These are phyloP conservation scores for Coelopa pilipes DNA, from an alignment of 2,888 invertebrate genomes.

Conservation along the genomic window DNA sequence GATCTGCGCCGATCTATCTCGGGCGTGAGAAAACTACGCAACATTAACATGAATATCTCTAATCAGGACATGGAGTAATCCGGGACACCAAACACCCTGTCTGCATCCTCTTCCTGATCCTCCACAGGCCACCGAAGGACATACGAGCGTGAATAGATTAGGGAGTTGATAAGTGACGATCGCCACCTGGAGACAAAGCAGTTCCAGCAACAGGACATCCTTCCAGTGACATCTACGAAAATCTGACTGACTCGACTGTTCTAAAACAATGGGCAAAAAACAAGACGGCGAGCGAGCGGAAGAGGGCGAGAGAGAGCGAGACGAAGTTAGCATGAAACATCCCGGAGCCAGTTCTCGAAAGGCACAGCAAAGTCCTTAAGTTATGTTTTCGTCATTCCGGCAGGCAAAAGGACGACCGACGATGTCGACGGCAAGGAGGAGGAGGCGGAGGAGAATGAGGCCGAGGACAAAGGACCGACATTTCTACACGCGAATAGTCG, in stretches of 20 bases:
- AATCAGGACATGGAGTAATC: slow-evolving; percentile 45
- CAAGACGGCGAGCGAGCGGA: slow-evolving; percentile 15
- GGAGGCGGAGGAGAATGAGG: slow-evolving; percentile 33
- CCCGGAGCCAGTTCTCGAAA: slow-evolving; percentile 44
- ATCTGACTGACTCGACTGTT: no score
- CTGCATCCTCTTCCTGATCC: slow-evolving; percentile 21
- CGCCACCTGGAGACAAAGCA: slow-evolving; percentile 1
- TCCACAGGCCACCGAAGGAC: background rate
- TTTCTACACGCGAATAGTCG: slow-evolving; percentile 35
- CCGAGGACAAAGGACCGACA: slow-evolving; percentile 24
- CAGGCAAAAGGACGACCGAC: slow-evolving; percentile 46
- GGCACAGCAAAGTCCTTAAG: slow-evolving; percentile 66
- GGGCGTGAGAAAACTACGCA: slow-evolving; percentile 57
- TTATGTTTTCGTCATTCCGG: slow-evolving; percentile 56
- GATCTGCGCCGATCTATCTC: no score
- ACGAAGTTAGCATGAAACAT: slow-evolving; percentile 10
- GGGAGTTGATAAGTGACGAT: slow-evolving; percentile 26
- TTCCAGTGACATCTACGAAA: no score
- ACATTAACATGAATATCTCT: slow-evolving; percentile 43
- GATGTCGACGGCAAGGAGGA: slow-evolving; percentile 43
- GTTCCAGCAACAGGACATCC: slow-evolving; percentile 14
- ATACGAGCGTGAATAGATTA: slow-evolving; percentile 11
- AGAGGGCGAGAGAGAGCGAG: slow-evolving; percentile 21
- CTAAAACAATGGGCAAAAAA: background rate
- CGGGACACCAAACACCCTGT: slow-evolving; percentile 53